Evolutionary conservation across 2,888 invertebrate genomes (phyloP), one percentile per base, ranked within the genome.

Genomic region (Monoplex corrugatus): DNA sequence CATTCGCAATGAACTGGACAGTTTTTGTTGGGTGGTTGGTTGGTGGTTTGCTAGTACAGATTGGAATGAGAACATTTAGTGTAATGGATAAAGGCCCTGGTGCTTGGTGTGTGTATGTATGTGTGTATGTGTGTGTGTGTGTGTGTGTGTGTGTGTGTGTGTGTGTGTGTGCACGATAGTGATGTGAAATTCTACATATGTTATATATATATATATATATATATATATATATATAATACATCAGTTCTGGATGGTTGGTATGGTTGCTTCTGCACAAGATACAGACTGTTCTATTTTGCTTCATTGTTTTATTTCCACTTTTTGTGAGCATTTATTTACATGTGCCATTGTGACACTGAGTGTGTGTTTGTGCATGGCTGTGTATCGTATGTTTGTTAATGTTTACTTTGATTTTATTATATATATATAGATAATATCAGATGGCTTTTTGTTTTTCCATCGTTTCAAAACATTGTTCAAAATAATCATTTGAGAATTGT

Each of bases 91-190:
- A n/a, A n/a, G n/a, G n/a, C n/a, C n/a, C n/a, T n/a, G n/a, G n/a
- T n/a, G n/a, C n/a, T 72, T 6, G 8, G 72, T 72, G 72, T 10
- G 72, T 72, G 72, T 28, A 50, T 23, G 63, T 43, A 43, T 87
- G 87, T 44, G 72, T 32, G 28, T 23, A 68, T 87, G 87, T 57
- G 87, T 87, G 75, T 75, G 72, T 75, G 72, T 72, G 44, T 87
- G 87, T 87, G 43, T 50, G 50, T 87, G 80, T 35, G 38, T 78
- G 78, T 68, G 45, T 83, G 44, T 72, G 28, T 68, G 50, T 88
- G 45, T 43, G 84, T 88, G 63, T 88, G 45, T 84, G 32, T 84
- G 44, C 63, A 13, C 23, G 28, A 28, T 82, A 6, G 28, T 28
- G 57, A 38, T 82, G 28, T n/a, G 6, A 80, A 35, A 28, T 10